Base-by-base conservation (phyloP, 2,888 invertebrate species). In the Crepidodera aurea region DNA sequence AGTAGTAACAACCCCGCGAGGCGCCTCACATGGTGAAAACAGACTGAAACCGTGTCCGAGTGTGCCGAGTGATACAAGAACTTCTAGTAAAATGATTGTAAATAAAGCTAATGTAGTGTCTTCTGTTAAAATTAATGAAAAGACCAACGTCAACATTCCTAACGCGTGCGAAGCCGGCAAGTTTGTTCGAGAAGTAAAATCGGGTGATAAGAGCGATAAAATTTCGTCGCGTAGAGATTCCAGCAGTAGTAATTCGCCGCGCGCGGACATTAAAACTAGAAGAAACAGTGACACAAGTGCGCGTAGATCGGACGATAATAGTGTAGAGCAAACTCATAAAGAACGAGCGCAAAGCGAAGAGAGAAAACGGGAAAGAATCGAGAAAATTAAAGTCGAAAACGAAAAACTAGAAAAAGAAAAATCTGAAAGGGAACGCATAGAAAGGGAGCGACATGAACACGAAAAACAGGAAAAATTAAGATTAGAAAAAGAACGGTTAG, bases 381-480 rank as follows among this genome's bases (percentile, higher is more conserved):
- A 82, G 32, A 81, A 80, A 63, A 79, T 80, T 60, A 75, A 77
- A 46, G 66, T 75, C 51, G 77, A 82, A 75, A 75, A 78, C 71
- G 73, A 81, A 65, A 71, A 70, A 60, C 68, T 70, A 56, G 75
- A 76, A 56, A 78, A 55, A 62, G 76, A 75, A 62, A 75, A 66
- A 68, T 51, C 70, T 48, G 81, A 79, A 68, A 74, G 73, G 66
- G 79, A 80, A 57, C 75, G 77, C 25, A 65, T 79, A 16, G 82
- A 82, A 51, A 77, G 77, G 32, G 78, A 78, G 61, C 72, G 70
- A 60, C 70, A 72, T 60, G 77, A 78, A 69, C 71, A 76, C 62
- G 79, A 80, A 60, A 79, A 83, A 19, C 74, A 72, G 37, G 82
- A 83, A 66, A 82, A 81, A 74, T 78, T 82, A 69, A 81, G 75